Base-by-base conservation (phyloP, 2,888 invertebrate genomes). In the Lottia gigantea region DNA sequence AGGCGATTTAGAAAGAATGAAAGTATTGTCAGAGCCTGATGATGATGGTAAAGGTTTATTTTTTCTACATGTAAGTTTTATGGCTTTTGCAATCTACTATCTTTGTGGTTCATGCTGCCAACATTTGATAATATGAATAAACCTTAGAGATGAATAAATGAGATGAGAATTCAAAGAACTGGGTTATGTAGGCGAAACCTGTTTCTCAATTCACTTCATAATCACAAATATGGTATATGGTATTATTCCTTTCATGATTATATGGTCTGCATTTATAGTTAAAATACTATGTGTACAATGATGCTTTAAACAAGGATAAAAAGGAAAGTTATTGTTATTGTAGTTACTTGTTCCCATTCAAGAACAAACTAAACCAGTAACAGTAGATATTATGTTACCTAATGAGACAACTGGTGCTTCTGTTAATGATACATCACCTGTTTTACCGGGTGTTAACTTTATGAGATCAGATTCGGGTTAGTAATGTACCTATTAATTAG, bases 381-480 rank as follows among this genome's bases (percentile, higher is more conserved):
- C 74, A 64, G 68, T 79, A 26, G 80, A 79, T 67, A 71, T 79
- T 14, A 74, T 73, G 65, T 70, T 76, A 46, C 79, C 80, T 19
- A 40, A 62, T 12, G 67, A 71, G 2, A 46, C 61, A 19, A 4
- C 16, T 19, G 40, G 23, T 19, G 67, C 62, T 66, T 46, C 46
- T 23, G 16, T 19, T 14, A 23, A 40, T 19, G 67, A 64, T 16
- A 19, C 71, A 14, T 62, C 61, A 15, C 64, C 76, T 19, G 67
- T 64, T 62, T 64, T 45, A 67, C 67, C 25, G 23, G 68, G 61
- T 25, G 63, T 71, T 46, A 47, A 65, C n/a, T 71, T 70, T 23
- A 25, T 47, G 23, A 73, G 81, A 62, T 79, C 81, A 31, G 70
- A 78, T 23, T 80, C 79, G 68, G 78, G 80, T 78, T 71, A 12